Base-by-base conservation (phyloP, 2,113 vertebrate species). In the Psilopogon haemacephalus region DNA sequence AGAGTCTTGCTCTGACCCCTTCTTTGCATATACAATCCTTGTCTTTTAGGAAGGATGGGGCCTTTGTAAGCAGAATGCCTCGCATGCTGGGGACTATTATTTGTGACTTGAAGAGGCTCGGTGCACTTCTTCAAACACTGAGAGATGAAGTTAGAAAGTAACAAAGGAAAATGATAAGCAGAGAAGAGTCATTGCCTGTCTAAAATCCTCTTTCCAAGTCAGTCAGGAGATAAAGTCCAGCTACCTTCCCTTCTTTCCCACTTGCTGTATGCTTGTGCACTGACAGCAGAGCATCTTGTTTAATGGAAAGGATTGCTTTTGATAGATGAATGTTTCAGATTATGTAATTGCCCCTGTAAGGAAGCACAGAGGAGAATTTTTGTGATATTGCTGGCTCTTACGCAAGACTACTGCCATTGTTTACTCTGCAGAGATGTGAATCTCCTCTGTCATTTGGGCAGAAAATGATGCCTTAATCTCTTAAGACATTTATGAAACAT, bases 401-500 rank as follows among this genome's bases (percentile, higher is more conserved):
- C 11, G 56, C 89, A 93, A 97, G 89, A 35, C 54, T 33, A 56
- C 71, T 92, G 95, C 88, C 86, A 90, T 52, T 84, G 88, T 92
- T 96, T 94, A 91, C 86, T 93, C 82, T 91, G 84, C 82, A 76
- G 93, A 89, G 89, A 89, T 88, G 90, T 65, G 84, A 89, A 78
- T 97, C 86, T 94, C 72, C 91, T 77, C 56, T 93, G 86, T 88
- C 93, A 90, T 81, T 89, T 80, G 95, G 80, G 92, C 90, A 92
- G 93, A 91, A 93, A 93, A 86, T 70, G 80, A 88, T 73, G 90
- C 92, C 87, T 91, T 96, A 93, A 97, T 96, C 92, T 95, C 90
- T 89, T 94, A 96, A 96, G 93, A 85, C 94, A 86, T 96, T 95
- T 96, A 95, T 96, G 95, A 97, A 96, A 95, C 90, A 84, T 86